A percentile compares a stretch with the other conserved stretches of the same genome.
Conservation (phyloP, 92 coral and sea anemone genomes). For the Epizoanthus ramosus region DNA sequence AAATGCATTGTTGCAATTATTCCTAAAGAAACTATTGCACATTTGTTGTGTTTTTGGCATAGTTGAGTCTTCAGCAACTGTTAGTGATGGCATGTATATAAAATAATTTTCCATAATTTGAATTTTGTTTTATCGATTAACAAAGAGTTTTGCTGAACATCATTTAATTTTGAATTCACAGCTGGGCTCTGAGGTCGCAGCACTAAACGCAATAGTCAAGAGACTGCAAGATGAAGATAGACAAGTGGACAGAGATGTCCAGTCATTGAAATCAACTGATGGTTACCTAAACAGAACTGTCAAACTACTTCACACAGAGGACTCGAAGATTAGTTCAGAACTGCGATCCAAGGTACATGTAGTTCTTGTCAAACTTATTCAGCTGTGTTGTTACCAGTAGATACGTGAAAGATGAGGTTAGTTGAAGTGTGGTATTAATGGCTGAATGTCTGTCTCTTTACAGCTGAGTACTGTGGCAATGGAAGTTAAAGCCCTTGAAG, state of each 20-base stretch:
- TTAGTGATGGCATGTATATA: not conserved
- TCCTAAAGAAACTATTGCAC: too few species aligned
- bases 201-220: constrained; percentile 23
- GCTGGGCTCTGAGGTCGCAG: constrained; percentile 2
- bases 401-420: not conserved
- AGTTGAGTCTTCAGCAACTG: too few species aligned
- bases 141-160: not conserved
- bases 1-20: not conserved
- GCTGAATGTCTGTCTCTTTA: not conserved
- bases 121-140: not conserved
- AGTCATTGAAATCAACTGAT: constrained; percentile 2
- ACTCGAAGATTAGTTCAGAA: constrained; percentile 2
- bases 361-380: not conserved
- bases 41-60: too few species aligned
- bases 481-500: constrained; percentile 17
- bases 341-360: constrained; percentile 9
- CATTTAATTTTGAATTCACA: not conserved
- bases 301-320: constrained; percentile 11
- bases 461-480: not conserved
- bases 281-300: constrained; percentile 30
- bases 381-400: not conserved
- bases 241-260: constrained; percentile 5
- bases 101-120: not conserved
- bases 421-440: not conserved
- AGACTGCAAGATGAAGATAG: constrained; percentile 10